Evolutionary conservation across 2,888 invertebrate species (phyloP), one percentile per base, ranked within the genome.

Genomic region (Syrista parreyssii): DNA sequence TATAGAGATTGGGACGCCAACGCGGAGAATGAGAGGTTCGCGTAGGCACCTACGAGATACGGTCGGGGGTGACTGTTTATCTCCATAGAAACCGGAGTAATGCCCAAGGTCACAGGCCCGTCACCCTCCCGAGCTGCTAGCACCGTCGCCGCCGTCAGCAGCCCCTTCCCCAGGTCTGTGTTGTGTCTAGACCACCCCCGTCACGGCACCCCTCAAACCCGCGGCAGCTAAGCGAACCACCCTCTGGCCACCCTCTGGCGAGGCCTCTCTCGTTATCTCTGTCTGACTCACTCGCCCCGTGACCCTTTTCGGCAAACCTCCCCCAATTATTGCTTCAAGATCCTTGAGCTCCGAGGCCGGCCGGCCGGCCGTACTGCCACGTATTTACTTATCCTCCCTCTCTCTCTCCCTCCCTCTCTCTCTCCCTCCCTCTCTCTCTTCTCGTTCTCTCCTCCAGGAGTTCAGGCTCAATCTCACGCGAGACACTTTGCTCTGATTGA

Each of bases 131-230:
- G 23, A 40, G 40, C 76, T 78, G 75, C 74, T 73, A 73, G 75
- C 78, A 74, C 73, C 35, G n/a, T 35, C 69, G 35, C 75, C 74
- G 31, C 34, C 31, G 30, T 71, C 74, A 34, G 76, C 31, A 11
- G 32, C 75, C 75, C 79, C 80, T 75, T 79, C 86, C 87, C 84
- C 85, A 81, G 83, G 87, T 88, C 89, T 89, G 87, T 88, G 88
- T 89, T 89, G 86, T 85, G 89, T 88, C 89, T 89, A 89, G 89
- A 88, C 89, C 84, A 82, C 83, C 85, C 82, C 80, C 83, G 81
- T 80, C 79, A 78, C 74, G 40, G 40, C 81, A 79, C 75, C 77
- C 79, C 81, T 76, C 72, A 76, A 73, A 82, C 79, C 79, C 79
- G 79, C 79, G 72, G 36, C 79, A 79, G 74, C 74, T 74, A 69